Evolutionary conservation across 2,888 invertebrate species (phyloP).

Genomic region (Bugula neritina): DNA sequence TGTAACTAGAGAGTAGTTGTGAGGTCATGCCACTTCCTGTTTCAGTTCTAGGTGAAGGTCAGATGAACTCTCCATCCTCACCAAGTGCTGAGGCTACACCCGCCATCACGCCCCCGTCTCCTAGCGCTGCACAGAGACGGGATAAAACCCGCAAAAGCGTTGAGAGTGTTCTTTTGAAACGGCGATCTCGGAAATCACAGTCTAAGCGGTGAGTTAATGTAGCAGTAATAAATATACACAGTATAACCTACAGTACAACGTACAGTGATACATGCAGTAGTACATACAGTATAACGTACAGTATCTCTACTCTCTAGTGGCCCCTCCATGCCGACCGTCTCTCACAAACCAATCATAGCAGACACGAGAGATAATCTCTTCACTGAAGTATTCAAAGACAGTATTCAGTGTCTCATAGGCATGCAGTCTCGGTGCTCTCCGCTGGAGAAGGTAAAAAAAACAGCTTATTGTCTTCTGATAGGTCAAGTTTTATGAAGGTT

Average conservation of each 20-base stretch:
- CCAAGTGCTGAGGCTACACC: background rate
- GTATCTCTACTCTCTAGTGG: no score
- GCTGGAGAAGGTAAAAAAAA: conserved; percentile 11
- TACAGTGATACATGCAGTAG: no score
- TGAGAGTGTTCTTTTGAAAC: background rate
- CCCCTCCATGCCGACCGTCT: no score
- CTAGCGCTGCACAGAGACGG: background rate
- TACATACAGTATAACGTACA: no score
- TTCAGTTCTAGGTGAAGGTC: no score
- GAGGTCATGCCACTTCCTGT: no score
- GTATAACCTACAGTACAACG: no score
- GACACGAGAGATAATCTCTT: background rate
- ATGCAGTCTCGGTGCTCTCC: background rate
- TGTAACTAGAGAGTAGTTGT: no score
- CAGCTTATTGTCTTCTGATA: no score
- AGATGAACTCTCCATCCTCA: background rate
- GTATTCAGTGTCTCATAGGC: conserved; percentile 9
- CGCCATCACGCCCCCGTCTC: background rate
- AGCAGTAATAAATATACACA: no score
- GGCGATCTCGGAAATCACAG: background rate
- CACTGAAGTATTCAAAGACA: background rate
- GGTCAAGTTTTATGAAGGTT: no score
- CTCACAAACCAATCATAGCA: background rate
- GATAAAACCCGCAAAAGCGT: background rate
- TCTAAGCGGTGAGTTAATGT: conserved; percentile 8